Conservation (phyloP, 1,140 invertebrate species). For the Euwallacea similis region DNA sequence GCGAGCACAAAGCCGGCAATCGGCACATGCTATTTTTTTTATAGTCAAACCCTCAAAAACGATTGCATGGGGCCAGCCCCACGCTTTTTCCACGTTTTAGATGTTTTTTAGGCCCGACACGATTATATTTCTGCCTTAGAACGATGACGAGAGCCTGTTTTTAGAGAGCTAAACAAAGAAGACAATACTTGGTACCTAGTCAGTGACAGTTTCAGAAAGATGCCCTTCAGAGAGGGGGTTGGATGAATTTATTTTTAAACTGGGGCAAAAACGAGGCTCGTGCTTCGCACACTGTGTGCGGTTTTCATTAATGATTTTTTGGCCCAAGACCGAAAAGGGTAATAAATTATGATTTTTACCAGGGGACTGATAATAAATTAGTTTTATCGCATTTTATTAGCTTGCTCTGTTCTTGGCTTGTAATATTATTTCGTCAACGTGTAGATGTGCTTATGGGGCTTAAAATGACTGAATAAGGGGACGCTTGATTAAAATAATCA, state of each 20-base stretch:
- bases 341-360: constrained; percentile 17
- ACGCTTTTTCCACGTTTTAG: constrained; percentile 28
- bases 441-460: no score
- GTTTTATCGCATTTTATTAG: no score
- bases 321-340: constrained; percentile 11
- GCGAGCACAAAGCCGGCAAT: constrained; percentile 11
- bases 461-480: no score
- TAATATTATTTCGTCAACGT: no score
- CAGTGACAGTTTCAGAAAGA: constrained; percentile 21
- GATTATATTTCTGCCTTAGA: constrained; percentile 1
- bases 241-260: constrained; percentile 6
- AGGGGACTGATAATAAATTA: no score
- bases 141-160: not conserved
- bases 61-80: constrained; percentile 21
- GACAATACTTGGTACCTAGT: constrained; percentile 9
- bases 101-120: constrained; percentile 16
- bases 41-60: constrained; percentile 29
- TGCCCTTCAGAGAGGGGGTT: constrained; percentile 2
- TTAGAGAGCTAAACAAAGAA: constrained; percentile 8
- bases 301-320: constrained; percentile 17
- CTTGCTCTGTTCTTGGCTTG: no score
- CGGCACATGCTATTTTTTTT: constrained; percentile 35
- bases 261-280: constrained; percentile 16
- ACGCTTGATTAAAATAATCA: no score
- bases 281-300: constrained; percentile 3